Evolutionary conservation across 1,140 invertebrate genomes (phyloP).

Genomic region (Maniola jurtina): DNA sequence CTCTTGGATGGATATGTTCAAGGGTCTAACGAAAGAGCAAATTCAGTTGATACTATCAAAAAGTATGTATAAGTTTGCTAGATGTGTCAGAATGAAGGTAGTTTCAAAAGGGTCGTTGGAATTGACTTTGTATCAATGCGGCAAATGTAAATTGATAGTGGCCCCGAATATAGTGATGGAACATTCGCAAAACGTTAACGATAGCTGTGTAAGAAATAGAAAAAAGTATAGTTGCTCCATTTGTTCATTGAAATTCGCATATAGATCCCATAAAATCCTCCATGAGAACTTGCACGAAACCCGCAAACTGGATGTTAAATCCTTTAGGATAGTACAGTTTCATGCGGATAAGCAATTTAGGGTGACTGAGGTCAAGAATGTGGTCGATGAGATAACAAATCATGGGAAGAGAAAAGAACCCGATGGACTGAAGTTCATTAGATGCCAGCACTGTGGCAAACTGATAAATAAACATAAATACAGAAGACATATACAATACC

Average conservation of each 20-base stretch:
- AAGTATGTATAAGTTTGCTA: constrained; percentile 35
- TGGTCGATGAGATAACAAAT: neutral
- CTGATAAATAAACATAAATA: constrained; percentile 36
- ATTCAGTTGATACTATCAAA: constrained; percentile 33
- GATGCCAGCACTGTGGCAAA: constrained; percentile 35
- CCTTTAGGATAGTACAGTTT: constrained; percentile 29
- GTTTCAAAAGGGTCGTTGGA: constrained; percentile 29
- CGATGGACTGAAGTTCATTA: constrained; percentile 37
- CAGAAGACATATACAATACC: constrained; percentile 23
- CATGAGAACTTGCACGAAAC: constrained; percentile 25
- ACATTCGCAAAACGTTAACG: constrained; percentile 22
- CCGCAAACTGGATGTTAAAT: constrained; percentile 10
- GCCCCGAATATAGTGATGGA: constrained; percentile 22
- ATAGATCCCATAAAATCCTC: constrained; percentile 1
- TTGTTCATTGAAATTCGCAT: constrained; percentile 27
- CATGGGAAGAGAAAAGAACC: constrained; percentile 10
- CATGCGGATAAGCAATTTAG: constrained; percentile 29
- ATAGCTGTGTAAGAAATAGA: constrained; percentile 13
- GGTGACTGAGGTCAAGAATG: constrained; percentile 4
- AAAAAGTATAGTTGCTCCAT: constrained; percentile 23
- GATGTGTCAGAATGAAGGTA: constrained; percentile 30
- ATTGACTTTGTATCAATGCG: constrained; percentile 35
- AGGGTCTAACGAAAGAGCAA: constrained; percentile 26
- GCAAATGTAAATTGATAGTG: constrained; percentile 26
- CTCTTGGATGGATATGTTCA: constrained; percentile 35